Evolutionary conservation across 92 coral and sea anemone genomes (phyloP), one percentile per base, ranked within the genome.

Genomic region (Desmophyllum pertusum): DNA sequence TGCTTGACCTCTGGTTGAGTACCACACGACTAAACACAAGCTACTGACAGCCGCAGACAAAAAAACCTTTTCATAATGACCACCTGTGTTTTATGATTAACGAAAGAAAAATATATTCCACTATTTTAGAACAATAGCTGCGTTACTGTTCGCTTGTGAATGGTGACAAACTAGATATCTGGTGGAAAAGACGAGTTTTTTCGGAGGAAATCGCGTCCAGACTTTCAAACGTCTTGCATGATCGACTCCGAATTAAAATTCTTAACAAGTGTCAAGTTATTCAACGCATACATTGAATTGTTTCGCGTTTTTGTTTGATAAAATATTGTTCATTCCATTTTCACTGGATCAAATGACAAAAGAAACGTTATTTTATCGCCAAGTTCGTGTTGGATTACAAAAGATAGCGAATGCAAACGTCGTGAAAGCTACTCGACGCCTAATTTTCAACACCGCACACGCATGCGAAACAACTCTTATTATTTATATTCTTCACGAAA

Each of bases 1-100:
- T 80, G 84, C 84, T 80, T 80, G 86, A 82, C 86, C 86, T 19
- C 79, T 18, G 76, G 59, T 71, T 51, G 70, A 82, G 86, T 53
- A 59, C 71, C 86, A 41, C 79, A 65, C 57, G 71, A 82, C 78
- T 33, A 72, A 57, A 40, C 79, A 82, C 79, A 33, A 39, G 79
- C 38, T 41, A 29, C 52, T 71, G 86, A 74, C 67, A 72, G 86
- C 70, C 86, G 71, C 78, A 73, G 70, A 82, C 86, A 82, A 82
- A 81, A 82, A 59, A 42, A 15, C 41, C 53, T 70, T 55, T 71
- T 71, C 31, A 29, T 35, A 72, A 72, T 61, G 69, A 57, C 86
- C 86, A 82, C 86, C 86, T 82, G 86, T 82, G 79, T 73, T 71
- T 73, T 42, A 52, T 71, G 41, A 82, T 82, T 71, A 30, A 23